Evolutionary conservation across 2,888 invertebrate species (phyloP).

Genomic region (Zeuzera pyrina): DNA sequence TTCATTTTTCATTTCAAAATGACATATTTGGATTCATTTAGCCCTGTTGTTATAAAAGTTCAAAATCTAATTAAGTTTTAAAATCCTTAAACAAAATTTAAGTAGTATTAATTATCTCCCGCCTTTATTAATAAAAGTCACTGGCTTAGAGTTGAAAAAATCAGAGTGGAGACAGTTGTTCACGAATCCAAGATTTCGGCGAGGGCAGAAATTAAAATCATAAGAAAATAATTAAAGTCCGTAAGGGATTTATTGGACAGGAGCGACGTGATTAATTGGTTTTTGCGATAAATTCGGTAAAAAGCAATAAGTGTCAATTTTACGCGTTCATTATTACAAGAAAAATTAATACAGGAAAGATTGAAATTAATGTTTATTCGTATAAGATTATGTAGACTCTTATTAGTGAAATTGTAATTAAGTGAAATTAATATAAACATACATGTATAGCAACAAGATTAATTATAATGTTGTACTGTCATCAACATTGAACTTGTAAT

Average conservation of each 20-base stretch:
- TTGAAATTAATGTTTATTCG: too few species aligned
- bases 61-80: conserved; percentile 54
- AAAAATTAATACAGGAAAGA: too few species aligned
- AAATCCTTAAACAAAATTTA: conserved; percentile 67
- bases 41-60: conserved; percentile 17
- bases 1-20: too few species aligned
- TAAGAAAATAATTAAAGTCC: conserved; percentile 73
- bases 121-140: conserved; percentile 68
- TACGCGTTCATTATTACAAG: conserved; percentile 44
- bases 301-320: conserved; percentile 72
- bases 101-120: conserved; percentile 72
- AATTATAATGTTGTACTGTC: too few species aligned
- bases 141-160: conserved; percentile 44
- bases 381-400: too few species aligned
- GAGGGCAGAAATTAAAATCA: conserved; percentile 66
- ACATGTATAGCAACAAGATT: too few species aligned
- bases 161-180: conserved; percentile 51
- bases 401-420: too few species aligned
- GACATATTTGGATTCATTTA: conserved; percentile 10
- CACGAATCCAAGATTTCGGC: conserved; percentile 27
- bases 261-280: conserved; percentile 70
- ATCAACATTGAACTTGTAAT: too few species aligned
- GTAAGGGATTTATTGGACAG: conserved; percentile 70
- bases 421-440: too few species aligned
- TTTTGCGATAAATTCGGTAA: conserved; percentile 46